Conservation (phyloP, 2,797 vertebrate genomes). For the Buceros bicornis region DNA sequence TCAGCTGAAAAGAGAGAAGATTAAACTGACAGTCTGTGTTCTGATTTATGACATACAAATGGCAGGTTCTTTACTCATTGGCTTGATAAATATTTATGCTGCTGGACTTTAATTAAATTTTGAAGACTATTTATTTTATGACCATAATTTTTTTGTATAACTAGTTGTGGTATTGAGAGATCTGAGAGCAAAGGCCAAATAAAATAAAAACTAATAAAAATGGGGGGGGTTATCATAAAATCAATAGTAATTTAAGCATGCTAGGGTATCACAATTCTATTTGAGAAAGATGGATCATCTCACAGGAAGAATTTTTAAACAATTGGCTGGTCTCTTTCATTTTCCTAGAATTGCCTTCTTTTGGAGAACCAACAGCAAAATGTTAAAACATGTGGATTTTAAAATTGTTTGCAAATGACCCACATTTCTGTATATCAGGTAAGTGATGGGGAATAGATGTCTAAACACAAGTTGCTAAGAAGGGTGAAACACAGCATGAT, state of each 20-base stretch:
- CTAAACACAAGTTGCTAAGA: not conserved
- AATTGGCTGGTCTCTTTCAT: not conserved
- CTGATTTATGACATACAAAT: constrained; percentile 36
- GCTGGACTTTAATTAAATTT: constrained; percentile 35
- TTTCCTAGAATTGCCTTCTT: not conserved
- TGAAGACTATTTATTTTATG: constrained; percentile 2
- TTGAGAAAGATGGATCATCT: not conserved
- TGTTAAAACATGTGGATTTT: not conserved
- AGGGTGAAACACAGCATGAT: not conserved
- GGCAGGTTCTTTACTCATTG: not conserved
- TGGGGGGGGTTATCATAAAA: not conserved
- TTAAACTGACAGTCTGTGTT: not conserved
- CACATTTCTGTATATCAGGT: not conserved
- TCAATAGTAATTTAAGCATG: constrained; percentile 9
- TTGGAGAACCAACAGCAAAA: not conserved
- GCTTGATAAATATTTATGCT: constrained; percentile 15
- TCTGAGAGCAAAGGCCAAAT: constrained; percentile 9
- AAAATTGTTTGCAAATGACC: not conserved
- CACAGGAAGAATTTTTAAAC: not conserved
- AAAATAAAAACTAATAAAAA: constrained; percentile 6
- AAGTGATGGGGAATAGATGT: not conserved
- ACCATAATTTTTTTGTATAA: not conserved
- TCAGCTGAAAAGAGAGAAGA: constrained; percentile 12
- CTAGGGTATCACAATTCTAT: not conserved
- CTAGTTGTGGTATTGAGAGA: not conserved